A percentile compares a stretch with the other conserved stretches of the same genome.
Conservation (phyloP, 2,797 vertebrate genomes). For the Pseudochirops cupreus region DNA sequence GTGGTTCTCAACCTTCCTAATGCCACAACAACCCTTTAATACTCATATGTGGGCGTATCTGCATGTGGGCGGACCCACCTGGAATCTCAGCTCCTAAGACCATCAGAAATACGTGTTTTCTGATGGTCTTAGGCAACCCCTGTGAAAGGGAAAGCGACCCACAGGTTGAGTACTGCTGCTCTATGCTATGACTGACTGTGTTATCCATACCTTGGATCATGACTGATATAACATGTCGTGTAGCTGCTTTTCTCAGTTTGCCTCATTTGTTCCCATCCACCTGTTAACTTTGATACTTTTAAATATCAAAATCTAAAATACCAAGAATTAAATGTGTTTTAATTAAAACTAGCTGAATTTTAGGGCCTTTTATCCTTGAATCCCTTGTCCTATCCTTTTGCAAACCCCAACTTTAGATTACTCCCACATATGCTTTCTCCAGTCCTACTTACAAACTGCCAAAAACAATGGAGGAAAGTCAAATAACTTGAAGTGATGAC, state of each 20-base stretch:
- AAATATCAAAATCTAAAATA: neutral
- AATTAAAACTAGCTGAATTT: neutral
- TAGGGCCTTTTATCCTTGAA: neutral
- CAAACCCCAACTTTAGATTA: neutral
- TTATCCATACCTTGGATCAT: too few species aligned
- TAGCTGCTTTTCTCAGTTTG: neutral
- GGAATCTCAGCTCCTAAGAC: too few species aligned
- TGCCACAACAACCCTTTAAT: too few species aligned
- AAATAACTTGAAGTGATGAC: neutral
- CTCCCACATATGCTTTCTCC: neutral
- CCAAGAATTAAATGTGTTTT: neutral
- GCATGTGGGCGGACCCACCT: too few species aligned
- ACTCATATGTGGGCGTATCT: too few species aligned
- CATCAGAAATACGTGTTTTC: too few species aligned
- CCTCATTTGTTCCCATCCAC: neutral
- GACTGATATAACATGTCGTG: neutral
- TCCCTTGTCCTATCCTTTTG: neutral
- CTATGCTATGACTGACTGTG: too few species aligned
- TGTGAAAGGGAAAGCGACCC: too few species aligned
- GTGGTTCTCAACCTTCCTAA: too few species aligned
- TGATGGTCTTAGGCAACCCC: too few species aligned
- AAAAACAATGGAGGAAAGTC: neutral
- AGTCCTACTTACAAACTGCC: neutral
- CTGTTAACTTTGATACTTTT: neutral
- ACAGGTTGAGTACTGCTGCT: too few species aligned